Evolutionary conservation across 1,140 invertebrate species (phyloP), one percentile per base, ranked within the genome.

Genomic region (Cotesia glomerata): DNA sequence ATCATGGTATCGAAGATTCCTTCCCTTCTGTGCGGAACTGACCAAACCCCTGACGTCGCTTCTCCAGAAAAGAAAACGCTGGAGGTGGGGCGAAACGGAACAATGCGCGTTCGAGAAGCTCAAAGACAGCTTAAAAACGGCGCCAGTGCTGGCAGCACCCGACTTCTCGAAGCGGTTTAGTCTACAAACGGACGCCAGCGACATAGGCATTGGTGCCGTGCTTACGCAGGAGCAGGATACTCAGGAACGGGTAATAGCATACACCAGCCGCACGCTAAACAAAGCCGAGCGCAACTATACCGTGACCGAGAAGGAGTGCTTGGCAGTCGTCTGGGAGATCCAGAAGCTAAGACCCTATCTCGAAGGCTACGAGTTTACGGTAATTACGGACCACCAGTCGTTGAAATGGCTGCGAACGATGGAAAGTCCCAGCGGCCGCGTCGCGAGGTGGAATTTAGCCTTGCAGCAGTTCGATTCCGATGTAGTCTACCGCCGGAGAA

Each of bases 351-450:
- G 78, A 26, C 73, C 74, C n/a, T 90, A 85, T 78, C 66, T 90
- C 3, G 80, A 84, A 68, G 82, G 81, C 1, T 78, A 69, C 4
- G 72, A 81, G 26, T 88, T 90, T 68, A 82, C 56, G 5, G 80
- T 89, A 0, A 74, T 84, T 14, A 89, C 88, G 0, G 88, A 90
- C 71, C 86, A 89, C 72, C 75, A 80, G 35, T 80, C 83, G 8
- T 75, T 90, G 5, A 73, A 75, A 36, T 90, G 85, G 83, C 75
- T 90, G 4, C 73, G 78, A 35, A 77, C 77, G 2, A 76, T 87
- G 2, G 85, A 82, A 75, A 82, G 87, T 64, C 78, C 81, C 2
- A 78, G 68, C 1, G 84, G 81, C 54, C 61, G 88, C 54, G 71
- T 89, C n/a, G 83, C 84, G 0, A 66, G 86, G 35, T 89, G 88